Evolutionary conservation across 2,888 invertebrate species (phyloP).

Genomic region (Stomorhina lunata): DNA sequence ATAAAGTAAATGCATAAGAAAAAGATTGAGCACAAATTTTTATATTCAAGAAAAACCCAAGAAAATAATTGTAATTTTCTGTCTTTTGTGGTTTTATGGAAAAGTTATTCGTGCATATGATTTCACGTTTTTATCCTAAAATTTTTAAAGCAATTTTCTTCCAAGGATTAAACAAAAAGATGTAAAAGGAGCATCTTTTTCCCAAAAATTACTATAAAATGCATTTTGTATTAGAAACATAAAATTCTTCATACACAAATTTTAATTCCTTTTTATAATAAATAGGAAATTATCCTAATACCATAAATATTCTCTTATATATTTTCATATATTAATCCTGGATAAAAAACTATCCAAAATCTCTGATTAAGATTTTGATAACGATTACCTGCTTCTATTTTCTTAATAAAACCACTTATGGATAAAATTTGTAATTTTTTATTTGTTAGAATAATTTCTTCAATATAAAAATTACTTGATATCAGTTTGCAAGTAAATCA

Average conservation of each 20-base stretch:
- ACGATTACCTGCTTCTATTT: not conserved
- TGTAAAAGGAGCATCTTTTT: not conserved
- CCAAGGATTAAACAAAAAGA: not conserved
- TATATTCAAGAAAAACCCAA: not conserved
- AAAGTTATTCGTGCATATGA: constrained; percentile 54
- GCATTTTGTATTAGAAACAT: not conserved
- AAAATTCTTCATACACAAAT: not conserved
- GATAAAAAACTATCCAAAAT: not conserved
- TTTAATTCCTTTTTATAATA: not conserved
- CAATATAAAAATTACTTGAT: constrained; percentile 6
- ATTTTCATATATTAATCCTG: not conserved
- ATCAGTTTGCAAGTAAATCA: not conserved
- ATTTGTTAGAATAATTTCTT: not conserved
- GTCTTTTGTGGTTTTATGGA: not conserved
- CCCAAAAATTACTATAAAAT: constrained; percentile 1
- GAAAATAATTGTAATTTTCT: constrained; percentile 21
- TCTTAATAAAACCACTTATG: not conserved
- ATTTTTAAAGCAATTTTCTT: constrained; percentile 27
- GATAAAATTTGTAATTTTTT: not conserved
- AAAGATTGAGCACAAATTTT: not conserved
- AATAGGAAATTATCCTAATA: too few species aligned
- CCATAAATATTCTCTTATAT: too few species aligned
- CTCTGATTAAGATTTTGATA: not conserved
- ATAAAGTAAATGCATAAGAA: not conserved
- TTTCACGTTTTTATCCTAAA: constrained; percentile 53